Percentiles rank a stretch among this genome's conserved stretches.
Conservation (phyloP, 2,113 vertebrate species). For the Eulemur macaco region DNA sequence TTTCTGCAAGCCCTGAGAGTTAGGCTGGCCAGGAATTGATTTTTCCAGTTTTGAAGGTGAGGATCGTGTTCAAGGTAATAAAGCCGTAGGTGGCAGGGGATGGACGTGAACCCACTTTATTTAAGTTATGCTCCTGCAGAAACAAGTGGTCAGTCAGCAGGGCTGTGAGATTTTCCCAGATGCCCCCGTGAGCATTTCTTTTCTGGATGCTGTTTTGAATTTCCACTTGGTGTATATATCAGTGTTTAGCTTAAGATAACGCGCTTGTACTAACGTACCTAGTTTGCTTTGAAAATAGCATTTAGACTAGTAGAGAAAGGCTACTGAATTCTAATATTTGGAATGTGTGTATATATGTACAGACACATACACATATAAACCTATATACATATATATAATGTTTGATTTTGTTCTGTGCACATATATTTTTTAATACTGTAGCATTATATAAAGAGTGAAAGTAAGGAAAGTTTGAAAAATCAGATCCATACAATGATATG, state of each 20-base stretch:
- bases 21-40: neutral
- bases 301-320: neutral
- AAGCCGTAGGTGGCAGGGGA: neutral
- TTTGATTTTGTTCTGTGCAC: too few species aligned
- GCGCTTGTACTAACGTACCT: neutral
- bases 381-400: too few species aligned
- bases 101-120: neutral
- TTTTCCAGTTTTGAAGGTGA: neutral
- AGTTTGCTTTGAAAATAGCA: slow-evolving; percentile 32
- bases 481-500: neutral
- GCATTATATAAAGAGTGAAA: neutral
- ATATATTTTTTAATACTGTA: neutral
- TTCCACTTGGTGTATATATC: neutral
- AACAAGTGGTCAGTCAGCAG: neutral
- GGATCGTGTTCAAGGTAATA: neutral
- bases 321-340: neutral
- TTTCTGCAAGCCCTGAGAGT: neutral
- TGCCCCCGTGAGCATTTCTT: neutral
- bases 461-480: neutral
- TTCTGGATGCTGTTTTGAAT: neutral
- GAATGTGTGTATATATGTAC: neutral
- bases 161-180: neutral
- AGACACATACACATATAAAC: neutral
- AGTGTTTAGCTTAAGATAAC: neutral
- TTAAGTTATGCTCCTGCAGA: neutral